Evolutionary conservation across 2,797 vertebrate species (phyloP).

Genomic region (Sciurus vulgaris): DNA sequence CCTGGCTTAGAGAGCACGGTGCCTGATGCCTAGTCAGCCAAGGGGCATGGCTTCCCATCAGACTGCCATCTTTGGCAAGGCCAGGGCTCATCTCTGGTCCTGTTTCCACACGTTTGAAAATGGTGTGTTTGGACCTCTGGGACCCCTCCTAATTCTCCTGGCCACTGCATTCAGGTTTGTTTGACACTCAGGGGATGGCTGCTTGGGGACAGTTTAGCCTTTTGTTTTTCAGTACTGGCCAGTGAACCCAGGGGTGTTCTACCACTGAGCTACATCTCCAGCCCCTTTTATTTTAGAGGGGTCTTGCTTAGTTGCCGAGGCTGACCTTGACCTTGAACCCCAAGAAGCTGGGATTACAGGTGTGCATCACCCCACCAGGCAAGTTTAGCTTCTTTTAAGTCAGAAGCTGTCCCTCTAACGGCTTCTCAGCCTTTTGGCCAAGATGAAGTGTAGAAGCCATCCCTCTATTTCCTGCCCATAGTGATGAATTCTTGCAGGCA

Average conservation of each 20-base stretch:
- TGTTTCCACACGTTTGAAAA: constrained; percentile 42
- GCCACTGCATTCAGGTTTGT: constrained; percentile 14
- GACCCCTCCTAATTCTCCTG: not conserved
- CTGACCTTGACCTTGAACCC: too few species aligned
- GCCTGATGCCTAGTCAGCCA: not conserved
- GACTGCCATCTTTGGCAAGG: not conserved
- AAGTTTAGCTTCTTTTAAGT: constrained; percentile 18
- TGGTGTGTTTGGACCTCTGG: not conserved
- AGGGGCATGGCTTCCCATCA: not conserved
- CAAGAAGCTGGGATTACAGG: too few species aligned
- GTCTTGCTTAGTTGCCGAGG: too few species aligned
- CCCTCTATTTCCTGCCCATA: not conserved
- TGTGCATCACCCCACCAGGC: too few species aligned
- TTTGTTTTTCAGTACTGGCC: not conserved
- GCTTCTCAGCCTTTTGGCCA: too few species aligned
- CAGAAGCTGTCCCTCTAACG: not conserved
- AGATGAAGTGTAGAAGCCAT: not conserved
- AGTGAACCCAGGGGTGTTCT: too few species aligned
- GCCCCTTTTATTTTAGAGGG: not conserved
- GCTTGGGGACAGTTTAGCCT: constrained; percentile 63
- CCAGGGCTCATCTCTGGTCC: not conserved
- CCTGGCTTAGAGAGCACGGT: not conserved
- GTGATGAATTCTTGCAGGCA: not conserved
- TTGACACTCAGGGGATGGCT: constrained; percentile 58
- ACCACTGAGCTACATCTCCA: too few species aligned